phyloP scores from a whole-genome alignment of 2,888 invertebrate genomes.

The Heteropelma amictum region DNA sequence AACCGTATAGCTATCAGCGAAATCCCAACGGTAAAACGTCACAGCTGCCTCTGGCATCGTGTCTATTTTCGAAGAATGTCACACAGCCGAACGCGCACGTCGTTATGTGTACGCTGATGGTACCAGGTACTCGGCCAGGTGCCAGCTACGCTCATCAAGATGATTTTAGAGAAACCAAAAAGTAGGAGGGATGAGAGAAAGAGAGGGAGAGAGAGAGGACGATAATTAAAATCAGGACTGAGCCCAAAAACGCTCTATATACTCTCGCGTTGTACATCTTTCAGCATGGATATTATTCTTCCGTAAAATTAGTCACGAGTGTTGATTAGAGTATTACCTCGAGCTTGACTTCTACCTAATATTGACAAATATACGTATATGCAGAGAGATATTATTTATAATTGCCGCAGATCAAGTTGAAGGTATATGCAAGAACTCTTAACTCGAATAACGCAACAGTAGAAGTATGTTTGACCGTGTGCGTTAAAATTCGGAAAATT shows the following conservation, averaged over 20 bases:
- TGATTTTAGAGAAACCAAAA: constrained; percentile 19
- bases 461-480: too few relatives aligned
- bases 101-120: constrained; percentile 24
- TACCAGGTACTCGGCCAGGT: constrained; percentile 58
- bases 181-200: constrained; percentile 7
- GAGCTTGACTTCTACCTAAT: constrained; percentile 16
- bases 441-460: too few relatives aligned
- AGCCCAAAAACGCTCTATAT: constrained; percentile 8
- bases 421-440: too few relatives aligned
- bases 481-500: neutral
- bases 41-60: constrained; percentile 59
- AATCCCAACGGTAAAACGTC: too few relatives aligned
- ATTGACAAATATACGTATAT: neutral
- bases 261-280: constrained; percentile 1
- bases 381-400: too few relatives aligned
- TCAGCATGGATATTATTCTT: constrained; percentile 10
- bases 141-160: constrained; percentile 41
- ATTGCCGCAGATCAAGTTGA: too few relatives aligned
- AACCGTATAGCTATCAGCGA: too few relatives aligned
- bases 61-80: constrained; percentile 74
- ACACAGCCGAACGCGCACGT: constrained; percentile 67
- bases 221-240: constrained; percentile 45
- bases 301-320: neutral
- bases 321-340: constrained; percentile 21
- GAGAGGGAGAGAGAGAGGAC: neutral